Evolutionary conservation across 1,140 invertebrate genomes (phyloP).

Genomic region (Macrocentrus cingulum): DNA sequence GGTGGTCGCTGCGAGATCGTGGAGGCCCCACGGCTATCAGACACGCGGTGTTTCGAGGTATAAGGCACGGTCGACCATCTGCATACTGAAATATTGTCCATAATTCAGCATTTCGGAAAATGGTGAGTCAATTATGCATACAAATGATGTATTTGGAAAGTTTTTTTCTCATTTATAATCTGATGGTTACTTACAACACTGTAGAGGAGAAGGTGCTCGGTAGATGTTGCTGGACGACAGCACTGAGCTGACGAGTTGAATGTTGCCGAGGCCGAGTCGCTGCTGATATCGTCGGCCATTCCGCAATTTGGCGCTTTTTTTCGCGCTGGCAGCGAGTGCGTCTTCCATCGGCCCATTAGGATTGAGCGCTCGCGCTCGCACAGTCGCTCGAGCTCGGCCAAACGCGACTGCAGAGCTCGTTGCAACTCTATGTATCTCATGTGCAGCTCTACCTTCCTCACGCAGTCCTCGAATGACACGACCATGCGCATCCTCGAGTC

Average conservation of each 20-base stretch:
- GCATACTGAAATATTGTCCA: slow-evolving; percentile 43
- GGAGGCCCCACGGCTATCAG: slow-evolving; percentile 68
- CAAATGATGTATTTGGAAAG: background rate
- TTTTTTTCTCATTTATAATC: background rate
- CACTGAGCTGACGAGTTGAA: slow-evolving; percentile 49
- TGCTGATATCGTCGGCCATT: slow-evolving; percentile 32
- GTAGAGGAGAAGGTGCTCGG: slow-evolving; percentile 53
- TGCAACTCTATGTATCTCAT: slow-evolving; percentile 89
- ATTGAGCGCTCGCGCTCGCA: slow-evolving; percentile 81
- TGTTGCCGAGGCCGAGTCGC: slow-evolving; percentile 59
- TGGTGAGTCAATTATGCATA: too few species aligned
- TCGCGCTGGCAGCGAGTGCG: slow-evolving; percentile 79
- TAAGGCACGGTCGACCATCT: slow-evolving; percentile 50
- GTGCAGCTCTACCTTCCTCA: slow-evolving; percentile 87
- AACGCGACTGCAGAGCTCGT: slow-evolving; percentile 80
- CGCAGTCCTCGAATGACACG: slow-evolving; percentile 92
- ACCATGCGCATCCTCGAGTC: slow-evolving; percentile 90
- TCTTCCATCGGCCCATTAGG: slow-evolving; percentile 83
- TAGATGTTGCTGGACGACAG: slow-evolving; percentile 52
- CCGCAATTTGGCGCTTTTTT: slow-evolving; percentile 64
- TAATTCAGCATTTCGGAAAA: too few species aligned
- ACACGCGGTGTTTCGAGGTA: slow-evolving; percentile 65
- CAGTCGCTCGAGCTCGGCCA: slow-evolving; percentile 81
- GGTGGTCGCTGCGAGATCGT: slow-evolving; percentile 65
- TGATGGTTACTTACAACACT: slow-evolving; percentile 43